Conservation (phyloP, 37 sponge, comb jelly and placozoan genomes). For the Cladorhizidae sp. region DNA sequence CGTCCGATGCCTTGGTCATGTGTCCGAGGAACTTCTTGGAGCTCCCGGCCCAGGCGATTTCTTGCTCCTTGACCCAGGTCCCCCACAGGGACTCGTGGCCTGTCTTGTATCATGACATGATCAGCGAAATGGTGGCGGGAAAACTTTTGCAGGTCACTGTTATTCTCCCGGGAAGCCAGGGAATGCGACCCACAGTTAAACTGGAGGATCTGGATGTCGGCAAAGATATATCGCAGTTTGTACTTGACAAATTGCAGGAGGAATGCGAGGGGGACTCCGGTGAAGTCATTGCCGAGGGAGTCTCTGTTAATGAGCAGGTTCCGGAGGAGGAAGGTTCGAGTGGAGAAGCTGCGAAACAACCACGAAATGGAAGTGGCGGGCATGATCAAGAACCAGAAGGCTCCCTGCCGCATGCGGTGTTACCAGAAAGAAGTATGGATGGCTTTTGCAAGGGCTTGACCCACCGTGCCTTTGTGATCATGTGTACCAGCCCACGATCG, state of each 20-base stretch:
- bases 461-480: slow-evolving; percentile 20
- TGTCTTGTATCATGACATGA: slow-evolving; percentile 33
- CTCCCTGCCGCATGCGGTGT: too few relatives aligned
- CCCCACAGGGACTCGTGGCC: slow-evolving; percentile 71
- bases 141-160: slow-evolving; percentile 53
- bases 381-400: not conserved
- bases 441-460: not conserved
- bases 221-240: slow-evolving; percentile 26
- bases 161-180: slow-evolving; percentile 45
- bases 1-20: slow-evolving; percentile 31
- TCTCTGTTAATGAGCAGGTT: not conserved
- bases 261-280: slow-evolving; percentile 62
- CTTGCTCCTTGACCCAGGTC: slow-evolving; percentile 68
- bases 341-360: not conserved
- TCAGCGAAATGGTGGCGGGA: slow-evolving; percentile 21
- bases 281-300: slow-evolving; percentile 13
- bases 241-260: slow-evolving; percentile 58
- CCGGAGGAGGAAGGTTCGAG: not conserved
- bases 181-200: slow-evolving; percentile 51
- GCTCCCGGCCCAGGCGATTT: slow-evolving; percentile 72
- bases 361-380: not conserved
- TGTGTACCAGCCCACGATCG: slow-evolving; percentile 15
- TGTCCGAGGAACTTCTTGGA: slow-evolving; percentile 70
- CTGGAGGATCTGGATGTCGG: slow-evolving; percentile 38
- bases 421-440: slow-evolving; percentile 5